These are phyloP conservation scores for Camponotus vicinus DNA, from an alignment of 1,140 invertebrate genomes.

Conservation along the genomic window DNA sequence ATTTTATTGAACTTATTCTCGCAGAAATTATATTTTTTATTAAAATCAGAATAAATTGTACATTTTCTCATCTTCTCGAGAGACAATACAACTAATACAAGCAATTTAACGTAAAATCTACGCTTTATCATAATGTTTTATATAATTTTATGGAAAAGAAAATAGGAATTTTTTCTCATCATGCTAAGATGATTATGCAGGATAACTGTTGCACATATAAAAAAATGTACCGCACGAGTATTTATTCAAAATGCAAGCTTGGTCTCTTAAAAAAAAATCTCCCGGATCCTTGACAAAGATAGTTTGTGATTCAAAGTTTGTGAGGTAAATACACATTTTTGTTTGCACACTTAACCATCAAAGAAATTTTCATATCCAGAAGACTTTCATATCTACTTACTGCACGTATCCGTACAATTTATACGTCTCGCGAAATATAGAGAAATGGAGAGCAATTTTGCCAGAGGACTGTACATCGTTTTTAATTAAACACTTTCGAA, in stretches of 20 bases:
- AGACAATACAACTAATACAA: not conserved
- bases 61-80: not conserved
- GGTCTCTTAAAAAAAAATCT: not conserved
- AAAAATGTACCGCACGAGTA: not conserved
- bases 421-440: not conserved
- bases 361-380: not conserved
- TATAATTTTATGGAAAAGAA: not conserved
- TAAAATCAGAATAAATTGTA: not conserved
- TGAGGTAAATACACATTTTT: not conserved
- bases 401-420: not conserved
- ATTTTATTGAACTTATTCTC: not conserved
- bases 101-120: not conserved
- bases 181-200: not conserved
- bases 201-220: too few species aligned
- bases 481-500: conserved; percentile 34
- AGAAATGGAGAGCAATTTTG: not conserved
- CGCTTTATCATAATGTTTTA: not conserved
- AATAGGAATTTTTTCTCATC: not conserved
- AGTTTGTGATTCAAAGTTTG: not conserved
- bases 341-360: not conserved
- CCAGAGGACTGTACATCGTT: not conserved
- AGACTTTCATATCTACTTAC: not conserved
- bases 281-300: not conserved
- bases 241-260: not conserved
- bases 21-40: not conserved